Percentiles rank a stretch among this genome's conserved stretches.
These are phyloP conservation scores for Agapetus fuscipes DNA, from an alignment of 2,888 invertebrate species.

Conservation along the genomic window DNA sequence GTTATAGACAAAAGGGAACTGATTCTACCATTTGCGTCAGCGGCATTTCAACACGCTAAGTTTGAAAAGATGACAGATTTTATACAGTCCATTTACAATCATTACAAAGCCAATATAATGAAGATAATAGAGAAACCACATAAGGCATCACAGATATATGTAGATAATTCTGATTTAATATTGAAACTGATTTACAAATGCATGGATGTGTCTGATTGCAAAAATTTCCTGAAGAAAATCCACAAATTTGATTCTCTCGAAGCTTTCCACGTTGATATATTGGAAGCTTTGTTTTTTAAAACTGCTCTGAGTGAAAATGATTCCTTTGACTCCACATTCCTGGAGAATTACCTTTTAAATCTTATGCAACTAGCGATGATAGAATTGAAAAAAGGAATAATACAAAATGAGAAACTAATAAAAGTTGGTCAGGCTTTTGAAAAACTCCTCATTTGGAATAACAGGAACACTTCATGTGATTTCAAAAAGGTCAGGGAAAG, in stretches of 20 bases:
- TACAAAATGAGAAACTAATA: conserved; percentile 2
- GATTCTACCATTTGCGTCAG: conserved; percentile 51
- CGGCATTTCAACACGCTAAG: conserved; percentile 34
- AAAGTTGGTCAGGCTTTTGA: conserved; percentile 25
- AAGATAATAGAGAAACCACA: conserved; percentile 59
- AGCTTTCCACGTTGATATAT: conserved; percentile 45
- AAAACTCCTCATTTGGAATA: conserved; percentile 6
- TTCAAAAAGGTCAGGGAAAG: conserved; percentile 37
- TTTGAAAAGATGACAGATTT: conserved; percentile 37
- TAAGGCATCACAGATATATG: conserved; percentile 56
- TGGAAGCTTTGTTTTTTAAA: conserved; percentile 47
- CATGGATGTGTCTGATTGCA: conserved; percentile 48
- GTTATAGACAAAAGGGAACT: conserved; percentile 51
- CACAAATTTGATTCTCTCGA: conserved; percentile 55
- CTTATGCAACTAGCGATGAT: conserved; percentile 44
- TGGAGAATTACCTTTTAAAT: conserved; percentile 41
- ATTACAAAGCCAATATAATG: conserved; percentile 52
- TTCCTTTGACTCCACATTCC: background rate
- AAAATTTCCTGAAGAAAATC: conserved; percentile 46
- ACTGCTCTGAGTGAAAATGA: conserved; percentile 28
- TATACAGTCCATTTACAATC: conserved; percentile 44
- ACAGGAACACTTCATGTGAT: no score
- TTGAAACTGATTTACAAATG: conserved; percentile 48
- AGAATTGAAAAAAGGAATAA: conserved; percentile 35
- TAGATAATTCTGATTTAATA: conserved; percentile 49